Conservation (phyloP, 2,888 invertebrate species). For the Lathronympha strigana region DNA sequence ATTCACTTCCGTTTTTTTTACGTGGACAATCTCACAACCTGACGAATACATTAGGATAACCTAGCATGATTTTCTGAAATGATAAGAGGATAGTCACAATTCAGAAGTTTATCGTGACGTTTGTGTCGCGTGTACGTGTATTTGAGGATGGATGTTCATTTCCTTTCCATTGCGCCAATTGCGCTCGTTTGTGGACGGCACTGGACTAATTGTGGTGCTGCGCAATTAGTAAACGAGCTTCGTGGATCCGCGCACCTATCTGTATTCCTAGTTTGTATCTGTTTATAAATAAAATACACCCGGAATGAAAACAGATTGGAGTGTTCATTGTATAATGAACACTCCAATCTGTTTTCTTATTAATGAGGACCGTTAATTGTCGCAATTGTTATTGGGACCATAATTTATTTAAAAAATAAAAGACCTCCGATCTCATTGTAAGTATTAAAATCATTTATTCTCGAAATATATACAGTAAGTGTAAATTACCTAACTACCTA, state of each 20-base stretch:
- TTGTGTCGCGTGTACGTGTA: slow-evolving; percentile 47
- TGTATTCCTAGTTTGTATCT: slow-evolving; percentile 35
- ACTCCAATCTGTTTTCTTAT: too few species aligned
- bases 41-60: slow-evolving; percentile 3
- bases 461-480: too few species aligned
- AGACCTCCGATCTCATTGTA: too few species aligned
- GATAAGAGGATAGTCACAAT: neutral
- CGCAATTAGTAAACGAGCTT: slow-evolving; percentile 68
- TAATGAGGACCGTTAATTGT: too few species aligned
- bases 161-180: slow-evolving; percentile 81
- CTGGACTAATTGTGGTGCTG: slow-evolving; percentile 74
- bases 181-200: slow-evolving; percentile 74
- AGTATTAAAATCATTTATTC: too few species aligned
- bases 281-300: neutral
- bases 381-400: too few species aligned
- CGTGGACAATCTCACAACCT: neutral
- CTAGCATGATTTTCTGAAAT: slow-evolving; percentile 5
- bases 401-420: too few species aligned
- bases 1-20: neutral
- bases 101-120: slow-evolving; percentile 2
- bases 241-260: slow-evolving; percentile 62
- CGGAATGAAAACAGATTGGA: neutral
- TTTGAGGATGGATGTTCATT: slow-evolving; percentile 71
- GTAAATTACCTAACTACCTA: too few species aligned
- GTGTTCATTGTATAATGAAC: too few species aligned